Evolutionary conservation across 2,113 vertebrate species (phyloP), one percentile per base, ranked within the genome.

Genomic region (Ochotona curzoniae): DNA sequence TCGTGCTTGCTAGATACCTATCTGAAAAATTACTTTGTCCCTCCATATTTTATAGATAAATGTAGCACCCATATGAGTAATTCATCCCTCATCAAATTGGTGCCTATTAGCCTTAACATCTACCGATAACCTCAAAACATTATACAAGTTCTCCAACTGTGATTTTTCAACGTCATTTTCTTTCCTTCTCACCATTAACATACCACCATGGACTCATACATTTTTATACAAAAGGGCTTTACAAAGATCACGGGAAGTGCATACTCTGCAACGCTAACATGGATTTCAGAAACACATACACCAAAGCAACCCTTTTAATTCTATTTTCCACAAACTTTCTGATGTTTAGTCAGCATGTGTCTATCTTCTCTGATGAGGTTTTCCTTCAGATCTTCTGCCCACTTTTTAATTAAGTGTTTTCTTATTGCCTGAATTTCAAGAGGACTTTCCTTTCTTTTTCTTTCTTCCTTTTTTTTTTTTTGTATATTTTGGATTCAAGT

Each of bases 341-440:
- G 54, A 57, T 67, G 74, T 9, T 66, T 74, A 61, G 23, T 74
- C 47, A 30, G 6, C 26, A 25, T 2, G 15, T 54, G 63, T 35
- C 47, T 57, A 60, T 47, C n/a, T 57, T 44, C 67, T 57, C 63
- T 66, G 26, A 90, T 80, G 28, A 57, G 49, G 12, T 32, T 11
- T 93, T 67, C 76, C 71, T 79, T 79, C 15, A n/a, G 75, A 90
- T 73, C 21, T 66, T 85, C 73, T 67, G 83, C n/a, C 32, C 23
- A 44, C n/a, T 71, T 79, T 57, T 38, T 57, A 74, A 26, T 2
- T 81, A 9, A 32, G 20, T 60, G 25, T 88, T 71, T 86, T 63
- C 38, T 63, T 57, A 57, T 17, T 44, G 57, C 4, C 12, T 71
- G 51, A 93, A 10, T 78, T 78, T 91, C 83, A 91, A 75, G 80